Percentiles rank a stretch among this genome's conserved stretches.
These are phyloP conservation scores for Notarius lentiginosus DNA, from an alignment of 2,113 vertebrate species.

Conservation along the genomic window DNA sequence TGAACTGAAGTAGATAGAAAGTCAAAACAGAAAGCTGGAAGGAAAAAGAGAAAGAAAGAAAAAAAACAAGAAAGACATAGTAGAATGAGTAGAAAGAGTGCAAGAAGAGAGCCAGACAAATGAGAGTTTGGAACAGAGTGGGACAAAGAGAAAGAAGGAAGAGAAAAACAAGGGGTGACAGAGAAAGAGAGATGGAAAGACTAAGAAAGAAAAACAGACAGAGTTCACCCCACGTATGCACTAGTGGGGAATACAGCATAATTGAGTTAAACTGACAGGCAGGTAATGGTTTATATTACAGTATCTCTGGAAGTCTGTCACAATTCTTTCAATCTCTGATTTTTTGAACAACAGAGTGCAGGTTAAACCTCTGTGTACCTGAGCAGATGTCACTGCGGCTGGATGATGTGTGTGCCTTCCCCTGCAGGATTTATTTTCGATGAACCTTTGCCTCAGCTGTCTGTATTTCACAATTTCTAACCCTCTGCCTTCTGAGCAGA, in stretches of 20 bases:
- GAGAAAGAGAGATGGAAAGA: not conserved
- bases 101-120: not conserved
- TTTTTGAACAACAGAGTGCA: slow-evolving; percentile 66
- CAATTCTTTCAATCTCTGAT: slow-evolving; percentile 58
- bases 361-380: slow-evolving; percentile 60
- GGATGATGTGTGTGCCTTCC: slow-evolving; percentile 61
- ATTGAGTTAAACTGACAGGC: slow-evolving; percentile 42
- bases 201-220: not conserved
- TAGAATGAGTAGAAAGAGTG: not conserved
- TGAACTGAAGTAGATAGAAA: not conserved
- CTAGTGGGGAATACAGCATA: slow-evolving; percentile 19
- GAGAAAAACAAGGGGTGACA: not conserved
- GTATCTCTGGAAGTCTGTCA: slow-evolving; percentile 53
- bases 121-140: not conserved
- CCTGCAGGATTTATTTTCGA: slow-evolving; percentile 56
- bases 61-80: not conserved
- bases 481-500: slow-evolving; percentile 65
- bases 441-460: slow-evolving; percentile 72
- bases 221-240: slow-evolving; percentile 9
- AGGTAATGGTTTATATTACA: slow-evolving; percentile 50
- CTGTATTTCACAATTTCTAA: slow-evolving; percentile 73
- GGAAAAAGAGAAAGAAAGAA: not conserved
- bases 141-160: not conserved
- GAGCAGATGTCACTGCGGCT: slow-evolving; percentile 59
- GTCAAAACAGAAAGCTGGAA: not conserved